Percentiles rank a stretch among this genome's conserved stretches.
These are phyloP conservation scores for Bombus cullumanus DNA, from an alignment of 1,140 invertebrate genomes.

Conservation along the genomic window DNA sequence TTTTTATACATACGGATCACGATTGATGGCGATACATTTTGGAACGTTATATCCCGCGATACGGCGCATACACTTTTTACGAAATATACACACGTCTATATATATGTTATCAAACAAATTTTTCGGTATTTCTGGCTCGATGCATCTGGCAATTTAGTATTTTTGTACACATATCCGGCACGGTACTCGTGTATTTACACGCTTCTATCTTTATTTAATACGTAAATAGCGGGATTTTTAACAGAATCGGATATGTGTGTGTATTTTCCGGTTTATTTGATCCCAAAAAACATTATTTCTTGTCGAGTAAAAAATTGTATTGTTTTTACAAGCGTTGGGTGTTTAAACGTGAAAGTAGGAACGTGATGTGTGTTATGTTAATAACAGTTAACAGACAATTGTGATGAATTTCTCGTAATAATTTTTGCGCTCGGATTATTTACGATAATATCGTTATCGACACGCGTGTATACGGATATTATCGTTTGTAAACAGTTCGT, in stretches of 20 bases:
- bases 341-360: not conserved
- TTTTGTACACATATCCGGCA: not conserved
- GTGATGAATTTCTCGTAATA: constrained; percentile 1
- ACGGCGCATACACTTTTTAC: not conserved
- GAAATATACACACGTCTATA: not conserved
- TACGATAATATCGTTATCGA: constrained; percentile 18
- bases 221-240: constrained; percentile 39
- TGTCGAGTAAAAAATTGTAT: not conserved
- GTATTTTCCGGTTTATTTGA: constrained; percentile 16
- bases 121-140: constrained; percentile 2
- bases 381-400: constrained; percentile 27
- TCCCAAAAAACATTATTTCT: constrained; percentile 22
- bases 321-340: not conserved
- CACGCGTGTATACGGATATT: not conserved
- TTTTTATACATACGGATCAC: constrained; percentile 12
- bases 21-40: constrained; percentile 7
- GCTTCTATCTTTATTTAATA: constrained; percentile 30
- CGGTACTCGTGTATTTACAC: not conserved
- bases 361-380: constrained; percentile 1
- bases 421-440: constrained; percentile 28
- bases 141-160: constrained; percentile 19
- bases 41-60: not conserved
- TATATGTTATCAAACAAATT: constrained; percentile 11
- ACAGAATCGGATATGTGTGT: constrained; percentile 1
- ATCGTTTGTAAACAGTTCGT: not conserved